A percentile compares a stretch with the other conserved stretches of the same genome.
Conservation (phyloP, 2,797 vertebrate species). For the Uromys caudimaculatus region DNA sequence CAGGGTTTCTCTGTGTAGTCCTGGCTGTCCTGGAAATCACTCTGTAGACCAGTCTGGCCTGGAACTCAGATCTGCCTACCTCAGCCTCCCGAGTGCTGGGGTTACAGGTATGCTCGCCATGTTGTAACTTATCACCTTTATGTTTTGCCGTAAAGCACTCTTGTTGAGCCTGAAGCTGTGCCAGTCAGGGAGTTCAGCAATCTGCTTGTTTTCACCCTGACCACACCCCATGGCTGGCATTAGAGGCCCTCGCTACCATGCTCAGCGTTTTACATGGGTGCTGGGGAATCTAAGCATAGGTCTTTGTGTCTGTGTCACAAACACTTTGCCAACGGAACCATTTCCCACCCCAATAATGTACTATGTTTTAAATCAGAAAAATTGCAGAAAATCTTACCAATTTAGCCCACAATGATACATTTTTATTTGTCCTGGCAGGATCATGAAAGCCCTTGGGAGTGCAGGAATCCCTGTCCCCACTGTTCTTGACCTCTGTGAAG, state of each 20-base stretch:
- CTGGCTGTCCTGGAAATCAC: background rate
- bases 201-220: background rate
- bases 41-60: background rate
- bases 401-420: background rate
- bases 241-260: background rate
- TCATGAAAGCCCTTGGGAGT: slow-evolving; percentile 88
- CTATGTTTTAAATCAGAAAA: slow-evolving; percentile 58
- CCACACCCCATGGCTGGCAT: background rate
- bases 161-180: background rate
- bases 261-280: background rate
- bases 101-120: background rate
- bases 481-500: slow-evolving; percentile 88
- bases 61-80: background rate
- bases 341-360: background rate
- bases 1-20: background rate
- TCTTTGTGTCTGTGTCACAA: background rate
- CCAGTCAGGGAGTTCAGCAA: background rate
- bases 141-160: background rate
- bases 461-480: slow-evolving; percentile 89
- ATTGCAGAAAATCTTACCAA: background rate
- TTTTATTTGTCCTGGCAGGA: slow-evolving; percentile 82
- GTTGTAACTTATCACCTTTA: background rate
- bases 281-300: background rate
- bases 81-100: background rate
- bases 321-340: background rate